phyloP scores from a whole-genome alignment of 2,888 invertebrate species.

The Listrodromus nycthemerus region DNA sequence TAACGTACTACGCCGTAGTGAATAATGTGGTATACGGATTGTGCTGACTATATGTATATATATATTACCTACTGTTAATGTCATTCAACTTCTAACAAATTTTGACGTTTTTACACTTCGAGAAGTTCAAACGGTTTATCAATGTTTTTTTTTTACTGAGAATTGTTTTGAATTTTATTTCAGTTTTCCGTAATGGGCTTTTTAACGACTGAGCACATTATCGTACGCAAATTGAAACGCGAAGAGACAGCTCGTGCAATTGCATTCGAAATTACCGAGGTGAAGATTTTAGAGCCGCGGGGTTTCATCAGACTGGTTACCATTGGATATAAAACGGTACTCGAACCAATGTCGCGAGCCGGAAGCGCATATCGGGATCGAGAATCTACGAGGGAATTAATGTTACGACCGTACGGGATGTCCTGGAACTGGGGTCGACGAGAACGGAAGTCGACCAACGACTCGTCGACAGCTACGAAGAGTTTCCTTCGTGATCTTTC shows the following conservation, averaged over 20 bases:
- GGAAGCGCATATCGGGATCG: not conserved
- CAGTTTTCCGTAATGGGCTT: not conserved
- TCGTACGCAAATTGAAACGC: too few relatives aligned
- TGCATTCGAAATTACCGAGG: not conserved
- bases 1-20: constrained; percentile 21
- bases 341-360: not conserved
- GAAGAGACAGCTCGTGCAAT: not conserved
- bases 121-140: not conserved
- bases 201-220: too few relatives aligned
- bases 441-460: constrained; percentile 42
- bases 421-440: constrained; percentile 22
- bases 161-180: not conserved
- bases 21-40: not conserved
- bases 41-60: constrained; percentile 3
- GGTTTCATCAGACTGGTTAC: not conserved
- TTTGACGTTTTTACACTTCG: not conserved
- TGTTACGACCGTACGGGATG: constrained; percentile 46
- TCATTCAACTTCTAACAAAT: not conserved
- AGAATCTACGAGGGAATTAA: constrained; percentile 58
- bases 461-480: constrained; percentile 9
- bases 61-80: not conserved
- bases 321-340: not conserved
- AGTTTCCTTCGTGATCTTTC: constrained; percentile 10
- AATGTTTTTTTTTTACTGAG: not conserved
- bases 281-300: not conserved